Conservation (phyloP, 1,140 invertebrate species). For the Sycobia sp. region DNA sequence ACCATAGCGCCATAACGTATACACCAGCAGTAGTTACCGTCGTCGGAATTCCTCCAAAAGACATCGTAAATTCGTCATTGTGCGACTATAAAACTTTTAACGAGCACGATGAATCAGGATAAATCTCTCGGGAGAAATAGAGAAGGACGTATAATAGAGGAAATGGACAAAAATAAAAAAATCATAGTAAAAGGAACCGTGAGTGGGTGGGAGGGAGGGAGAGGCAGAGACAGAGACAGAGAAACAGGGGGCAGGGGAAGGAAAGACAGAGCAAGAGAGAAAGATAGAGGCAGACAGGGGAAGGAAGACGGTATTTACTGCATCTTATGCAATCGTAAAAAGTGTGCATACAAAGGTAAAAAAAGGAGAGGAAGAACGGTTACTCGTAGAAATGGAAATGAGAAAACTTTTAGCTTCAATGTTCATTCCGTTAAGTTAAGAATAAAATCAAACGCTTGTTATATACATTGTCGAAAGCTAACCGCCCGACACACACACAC, state of each 20-base stretch:
- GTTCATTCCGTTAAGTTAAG: no score
- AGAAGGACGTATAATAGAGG: not conserved
- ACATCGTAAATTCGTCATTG: slow-evolving; percentile 35
- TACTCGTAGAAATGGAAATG: not conserved
- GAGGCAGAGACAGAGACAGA: no score
- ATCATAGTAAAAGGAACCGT: slow-evolving; percentile 7
- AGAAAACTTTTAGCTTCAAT: slow-evolving; percentile 9
- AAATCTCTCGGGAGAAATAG: slow-evolving; percentile 11
- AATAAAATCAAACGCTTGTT: no score
- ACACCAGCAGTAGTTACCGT: slow-evolving; percentile 24
- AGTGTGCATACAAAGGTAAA: slow-evolving; percentile 4
- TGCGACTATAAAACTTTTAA: slow-evolving; percentile 33
- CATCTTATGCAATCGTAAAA: slow-evolving; percentile 12
- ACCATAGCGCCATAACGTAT: slow-evolving; percentile 15
- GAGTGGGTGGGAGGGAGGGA: no score
- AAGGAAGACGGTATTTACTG: slow-evolving; percentile 14
- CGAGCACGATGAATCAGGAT: slow-evolving; percentile 32
- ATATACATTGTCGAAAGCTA: no score
- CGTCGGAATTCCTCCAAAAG: slow-evolving; percentile 29
- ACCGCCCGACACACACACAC: no score
- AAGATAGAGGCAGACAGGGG: no score
- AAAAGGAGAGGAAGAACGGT: no score
- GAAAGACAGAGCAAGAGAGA: no score
- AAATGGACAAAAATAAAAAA: slow-evolving; percentile 23
- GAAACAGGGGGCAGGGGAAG: no score